These are phyloP conservation scores for Hycleus cichorii DNA, from an alignment of 1,140 invertebrate genomes.

Conservation along the genomic window DNA sequence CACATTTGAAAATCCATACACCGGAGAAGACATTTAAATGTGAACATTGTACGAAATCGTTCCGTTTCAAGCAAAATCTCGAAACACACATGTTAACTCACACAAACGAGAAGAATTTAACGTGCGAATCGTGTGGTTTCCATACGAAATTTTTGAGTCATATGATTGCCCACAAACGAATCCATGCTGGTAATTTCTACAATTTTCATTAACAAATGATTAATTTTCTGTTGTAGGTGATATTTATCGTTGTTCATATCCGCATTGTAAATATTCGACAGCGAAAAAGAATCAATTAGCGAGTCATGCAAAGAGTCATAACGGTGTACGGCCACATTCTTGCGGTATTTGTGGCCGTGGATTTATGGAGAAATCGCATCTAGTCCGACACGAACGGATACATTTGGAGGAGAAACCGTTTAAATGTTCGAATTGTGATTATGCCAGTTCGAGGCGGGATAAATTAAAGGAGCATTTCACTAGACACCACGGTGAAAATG, in stretches of 20 bases:
- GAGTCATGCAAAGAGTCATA: slow-evolving; percentile 56
- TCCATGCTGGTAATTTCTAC: slow-evolving; percentile 49
- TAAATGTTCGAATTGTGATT: slow-evolving; percentile 56
- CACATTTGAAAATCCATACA: slow-evolving; percentile 39
- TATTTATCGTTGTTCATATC: slow-evolving; percentile 49
- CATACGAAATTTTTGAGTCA: slow-evolving; percentile 61
- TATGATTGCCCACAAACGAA: slow-evolving; percentile 56
- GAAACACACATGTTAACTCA: slow-evolving; percentile 54
- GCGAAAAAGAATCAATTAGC: slow-evolving; percentile 60
- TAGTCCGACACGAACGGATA: slow-evolving; percentile 56
- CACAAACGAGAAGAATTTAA: slow-evolving; percentile 47
- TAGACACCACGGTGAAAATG: slow-evolving; percentile 53
- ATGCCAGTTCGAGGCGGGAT: slow-evolving; percentile 56
- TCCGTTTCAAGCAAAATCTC: slow-evolving; percentile 44
- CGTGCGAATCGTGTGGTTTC: slow-evolving; percentile 59
- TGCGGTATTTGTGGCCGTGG: slow-evolving; percentile 55
- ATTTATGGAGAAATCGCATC: slow-evolving; percentile 62
- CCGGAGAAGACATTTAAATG: slow-evolving; percentile 39
- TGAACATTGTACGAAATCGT: slow-evolving; percentile 38
- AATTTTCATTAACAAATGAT: not conserved
- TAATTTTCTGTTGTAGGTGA: slow-evolving; percentile 36
- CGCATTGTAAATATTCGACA: slow-evolving; percentile 56
- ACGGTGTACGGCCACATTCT: slow-evolving; percentile 53
- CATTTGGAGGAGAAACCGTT: slow-evolving; percentile 56
- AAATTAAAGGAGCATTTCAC: slow-evolving; percentile 61